These are phyloP conservation scores for Camponotus floridanus DNA, from an alignment of 1,140 invertebrate genomes.

Conservation along the genomic window DNA sequence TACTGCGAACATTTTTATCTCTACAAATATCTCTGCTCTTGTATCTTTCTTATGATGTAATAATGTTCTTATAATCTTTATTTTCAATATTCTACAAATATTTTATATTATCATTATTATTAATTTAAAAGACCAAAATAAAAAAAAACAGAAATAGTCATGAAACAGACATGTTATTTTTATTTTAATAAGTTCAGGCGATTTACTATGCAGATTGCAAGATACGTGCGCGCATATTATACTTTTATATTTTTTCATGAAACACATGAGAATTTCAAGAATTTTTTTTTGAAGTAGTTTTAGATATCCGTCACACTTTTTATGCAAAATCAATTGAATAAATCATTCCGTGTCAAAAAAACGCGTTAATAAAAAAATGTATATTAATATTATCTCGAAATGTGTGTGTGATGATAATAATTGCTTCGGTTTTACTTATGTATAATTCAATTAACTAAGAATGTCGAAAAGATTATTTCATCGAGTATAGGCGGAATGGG, in stretches of 20 bases:
- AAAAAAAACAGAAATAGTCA: conserved; percentile 15
- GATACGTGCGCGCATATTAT: not conserved
- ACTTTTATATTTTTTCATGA: not conserved
- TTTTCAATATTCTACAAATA: not conserved
- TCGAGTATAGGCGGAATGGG: conserved; percentile 16
- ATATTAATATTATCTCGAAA: conserved; percentile 11
- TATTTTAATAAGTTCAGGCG: conserved; percentile 26
- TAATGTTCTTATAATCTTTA: not conserved
- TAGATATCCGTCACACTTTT: not conserved
- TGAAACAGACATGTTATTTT: not conserved
- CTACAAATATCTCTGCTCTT: not conserved
- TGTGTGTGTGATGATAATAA: not conserved
- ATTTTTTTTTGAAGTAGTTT: not conserved
- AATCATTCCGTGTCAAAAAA: not conserved
- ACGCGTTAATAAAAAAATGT: conserved; percentile 3
- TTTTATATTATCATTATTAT: conserved; percentile 23
- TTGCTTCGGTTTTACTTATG: conserved; percentile 22
- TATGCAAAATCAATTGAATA: conserved; percentile 16
- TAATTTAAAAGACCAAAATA: conserved; percentile 2
- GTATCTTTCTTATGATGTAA: too few species aligned
- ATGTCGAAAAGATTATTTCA: not conserved
- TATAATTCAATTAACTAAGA: conserved; percentile 15
- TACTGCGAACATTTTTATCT: not conserved
- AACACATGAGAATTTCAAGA: conserved; percentile 8
- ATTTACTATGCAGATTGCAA: not conserved